Evolutionary conservation across 2,888 invertebrate species (phyloP).

Genomic region (Eupithecia dodoneata): DNA sequence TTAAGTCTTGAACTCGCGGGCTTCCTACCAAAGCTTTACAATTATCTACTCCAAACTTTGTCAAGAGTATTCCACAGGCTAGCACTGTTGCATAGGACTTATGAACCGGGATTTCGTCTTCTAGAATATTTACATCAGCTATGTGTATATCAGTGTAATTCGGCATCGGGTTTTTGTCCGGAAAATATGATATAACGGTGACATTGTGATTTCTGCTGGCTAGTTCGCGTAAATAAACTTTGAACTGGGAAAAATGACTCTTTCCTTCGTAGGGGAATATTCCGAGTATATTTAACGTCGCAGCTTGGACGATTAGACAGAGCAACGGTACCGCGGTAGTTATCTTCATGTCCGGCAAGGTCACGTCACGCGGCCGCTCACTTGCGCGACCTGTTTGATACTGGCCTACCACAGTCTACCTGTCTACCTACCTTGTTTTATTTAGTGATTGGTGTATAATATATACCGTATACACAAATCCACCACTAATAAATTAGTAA

Average conservation of each 20-base stretch:
- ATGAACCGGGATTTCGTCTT: constrained; percentile 56
- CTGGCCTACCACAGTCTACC: too few relatives aligned
- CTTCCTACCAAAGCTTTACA: constrained; percentile 70
- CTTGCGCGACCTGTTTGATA: not conserved
- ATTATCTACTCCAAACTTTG: constrained; percentile 55
- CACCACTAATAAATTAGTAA: too few relatives aligned
- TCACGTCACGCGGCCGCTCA: not conserved
- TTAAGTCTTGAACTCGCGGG: constrained; percentile 64
- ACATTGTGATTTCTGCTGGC: constrained; percentile 86
- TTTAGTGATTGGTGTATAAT: too few relatives aligned
- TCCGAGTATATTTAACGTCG: constrained; percentile 82
- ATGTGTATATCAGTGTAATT: constrained; percentile 85
- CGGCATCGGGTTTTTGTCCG: constrained; percentile 70
- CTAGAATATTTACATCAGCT: constrained; percentile 45
- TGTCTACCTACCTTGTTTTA: too few relatives aligned
- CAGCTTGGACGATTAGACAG: constrained; percentile 44
- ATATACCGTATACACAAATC: too few relatives aligned
- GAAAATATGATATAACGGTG: constrained; percentile 87
- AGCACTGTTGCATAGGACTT: constrained; percentile 58
- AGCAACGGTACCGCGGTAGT: constrained; percentile 46
- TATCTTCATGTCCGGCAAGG: constrained; percentile 51
- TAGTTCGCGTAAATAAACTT: constrained; percentile 84
- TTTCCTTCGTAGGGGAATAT: constrained; percentile 87
- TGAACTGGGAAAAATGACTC: constrained; percentile 88
- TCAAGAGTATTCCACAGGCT: constrained; percentile 49